Base-by-base conservation (phyloP, 2,888 invertebrate species). In the Aplocera efformata region DNA sequence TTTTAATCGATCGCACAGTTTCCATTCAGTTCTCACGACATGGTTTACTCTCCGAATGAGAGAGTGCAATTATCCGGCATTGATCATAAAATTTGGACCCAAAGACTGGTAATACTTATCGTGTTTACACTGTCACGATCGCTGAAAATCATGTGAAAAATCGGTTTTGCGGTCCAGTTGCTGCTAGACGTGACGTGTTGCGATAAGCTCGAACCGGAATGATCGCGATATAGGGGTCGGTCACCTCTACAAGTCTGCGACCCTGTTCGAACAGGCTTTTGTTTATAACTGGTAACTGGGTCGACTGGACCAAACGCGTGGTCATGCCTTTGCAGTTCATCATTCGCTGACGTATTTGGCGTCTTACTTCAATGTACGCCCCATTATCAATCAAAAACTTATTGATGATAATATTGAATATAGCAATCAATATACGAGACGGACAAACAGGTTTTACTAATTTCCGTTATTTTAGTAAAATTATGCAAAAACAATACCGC, bases 191-290 rank as follows among this genome's bases (percentile, higher is more conserved):
- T 42, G 46, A 52, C 53, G 63, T 50, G 44, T 28, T 43, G 29
- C 67, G 76, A 77, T 76, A 79, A 72, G 66, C 65, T 51, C 48
- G 67, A 77, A 78, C 75, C 79, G 78, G 78, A 76, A 72, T 81
- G 68, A 74, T 76, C 60, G 72, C 50, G 72, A 74, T 79, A 73
- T 60, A 48, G 63, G 66, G 82, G 83, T 84, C 86, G 71, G 66
- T 80, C 74, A 85, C 85, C 84, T 81, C 78, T 66, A 50, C 66
- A 50, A 72, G 76, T 77, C 78, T 77, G 72, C 68, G 81, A 67
- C 81, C 77, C 72, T 79, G 75, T 79, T 80, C 53, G 47, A 58
- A 48, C 54, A 58, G 60, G 63, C 72, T 75, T 40, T 72, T 77
- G 72, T 72, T 72, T 72, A 69, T 63, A 53, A 58, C 57, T 34